Evolutionary conservation across 1,140 invertebrate genomes (phyloP).

Genomic region (Andrena cerasifolii): DNA sequence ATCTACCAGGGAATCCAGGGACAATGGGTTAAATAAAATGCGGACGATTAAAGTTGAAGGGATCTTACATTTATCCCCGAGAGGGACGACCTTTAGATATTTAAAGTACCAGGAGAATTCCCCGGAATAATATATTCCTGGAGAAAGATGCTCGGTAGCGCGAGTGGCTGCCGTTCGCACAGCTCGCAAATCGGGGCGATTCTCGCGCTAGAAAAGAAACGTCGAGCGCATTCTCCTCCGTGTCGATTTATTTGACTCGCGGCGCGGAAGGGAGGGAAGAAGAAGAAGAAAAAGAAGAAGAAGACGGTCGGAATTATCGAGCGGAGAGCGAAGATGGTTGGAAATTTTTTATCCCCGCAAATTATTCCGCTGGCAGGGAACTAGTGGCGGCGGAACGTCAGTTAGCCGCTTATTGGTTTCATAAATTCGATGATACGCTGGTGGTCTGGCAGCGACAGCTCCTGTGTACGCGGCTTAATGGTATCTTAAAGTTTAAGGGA

Average conservation of each 20-base stretch:
- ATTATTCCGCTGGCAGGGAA: background rate
- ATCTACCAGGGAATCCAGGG: too few relatives aligned
- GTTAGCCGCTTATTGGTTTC: constrained; percentile 58
- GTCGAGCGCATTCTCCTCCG: background rate
- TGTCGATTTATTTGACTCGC: background rate
- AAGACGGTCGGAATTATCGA: too few relatives aligned
- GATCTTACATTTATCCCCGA: too few relatives aligned
- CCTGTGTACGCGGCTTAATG: constrained; percentile 63
- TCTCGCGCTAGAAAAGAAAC: background rate
- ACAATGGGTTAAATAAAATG: too few relatives aligned
- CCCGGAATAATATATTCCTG: too few relatives aligned
- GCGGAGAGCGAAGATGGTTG: background rate
- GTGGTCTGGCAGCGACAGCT: constrained; percentile 57
- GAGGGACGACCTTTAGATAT: too few relatives aligned
- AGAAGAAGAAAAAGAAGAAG: too few relatives aligned
- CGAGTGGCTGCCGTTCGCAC: too few relatives aligned
- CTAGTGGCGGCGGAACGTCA: background rate
- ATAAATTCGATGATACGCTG: constrained; percentile 56
- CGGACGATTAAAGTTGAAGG: too few relatives aligned
- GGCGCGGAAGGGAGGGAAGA: background rate
- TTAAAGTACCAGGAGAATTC: too few relatives aligned
- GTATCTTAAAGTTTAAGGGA: constrained; percentile 68
- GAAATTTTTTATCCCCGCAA: constrained; percentile 11
- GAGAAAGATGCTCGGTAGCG: too few relatives aligned
- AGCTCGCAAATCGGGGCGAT: background rate